Base-by-base conservation (phyloP, 2,888 invertebrate genomes). In the Eilema sororculum region DNA sequence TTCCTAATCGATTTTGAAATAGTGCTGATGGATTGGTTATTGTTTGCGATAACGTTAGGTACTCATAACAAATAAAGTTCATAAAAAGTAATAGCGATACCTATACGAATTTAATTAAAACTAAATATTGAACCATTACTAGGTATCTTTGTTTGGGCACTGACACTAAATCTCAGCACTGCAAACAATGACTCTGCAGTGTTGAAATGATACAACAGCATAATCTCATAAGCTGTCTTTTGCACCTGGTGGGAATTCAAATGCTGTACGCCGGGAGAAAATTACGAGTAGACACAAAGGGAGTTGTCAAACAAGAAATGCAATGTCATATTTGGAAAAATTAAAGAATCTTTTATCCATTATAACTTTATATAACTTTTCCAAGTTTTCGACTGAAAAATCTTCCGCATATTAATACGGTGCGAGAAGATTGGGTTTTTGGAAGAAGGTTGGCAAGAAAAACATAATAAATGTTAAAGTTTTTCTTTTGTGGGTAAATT, bases 181-280 rank as follows among this genome's bases (percentile, higher is more conserved):
- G 22, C 8, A n/a, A 10, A 33, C 33, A 63, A 46, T 28, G 46
- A 37, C 33, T 28, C 25, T 52, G 30, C 12, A 0, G 28, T 2
- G n/a, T 52, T 52, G n/a, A 52, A 30, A n/a, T 52, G 52, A 64
- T 30, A 64, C n/a, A 22, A 52, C 52, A 64, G 64, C 64, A 25
- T 64, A 52, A 63, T 63, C 46, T 25, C n/a, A 5, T 64, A 64
- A 64, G 52, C 62, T 62, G 37, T 20, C 25, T 52, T 52, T 52
- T 64, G 52, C 28, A 64, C 64, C 28, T 28, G n/a, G 12, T 12
- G n/a, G 58, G 25, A 28, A 6, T 30, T 20, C 22, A 61, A 37
- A 37, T 22, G n/a, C 46, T 4, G n/a, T n/a, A 63, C 3, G 46
- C 13, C 10, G 25, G 28, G 28, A 64, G 20, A 64, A 63, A 46